These are phyloP conservation scores for Cryptophagus acutangulus DNA, from an alignment of 2,888 invertebrate genomes.

Conservation along the genomic window DNA sequence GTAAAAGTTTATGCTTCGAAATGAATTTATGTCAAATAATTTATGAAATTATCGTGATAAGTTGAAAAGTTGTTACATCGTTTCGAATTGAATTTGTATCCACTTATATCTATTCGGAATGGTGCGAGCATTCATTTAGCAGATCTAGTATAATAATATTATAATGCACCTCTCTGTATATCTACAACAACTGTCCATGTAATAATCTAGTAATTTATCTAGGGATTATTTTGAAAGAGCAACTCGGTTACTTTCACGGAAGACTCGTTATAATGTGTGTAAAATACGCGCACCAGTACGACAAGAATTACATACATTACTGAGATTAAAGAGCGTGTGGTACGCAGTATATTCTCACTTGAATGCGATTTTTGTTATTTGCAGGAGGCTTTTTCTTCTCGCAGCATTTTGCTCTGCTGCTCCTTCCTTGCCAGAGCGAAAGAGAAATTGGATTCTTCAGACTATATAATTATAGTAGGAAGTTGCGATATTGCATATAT, in stretches of 20 bases:
- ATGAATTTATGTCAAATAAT: constrained; percentile 17
- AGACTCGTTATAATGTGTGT: constrained; percentile 31
- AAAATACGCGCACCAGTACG: constrained; percentile 23
- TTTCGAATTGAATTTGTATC: constrained; percentile 21
- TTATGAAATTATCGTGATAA: constrained; percentile 20
- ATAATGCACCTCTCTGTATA: constrained; percentile 11
- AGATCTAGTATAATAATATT: constrained; percentile 16
- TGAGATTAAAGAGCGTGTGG: constrained; percentile 28
- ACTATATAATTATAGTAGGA: constrained; percentile 27
- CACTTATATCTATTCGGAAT: constrained; percentile 18
- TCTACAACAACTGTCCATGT: constrained; percentile 22
- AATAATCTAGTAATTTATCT: constrained; percentile 32
- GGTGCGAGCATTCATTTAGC: constrained; percentile 10
- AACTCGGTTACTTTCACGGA: constrained; percentile 39
- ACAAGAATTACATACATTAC: constrained; percentile 31
- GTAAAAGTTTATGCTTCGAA: too few species aligned
- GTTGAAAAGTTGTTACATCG: constrained; percentile 20
- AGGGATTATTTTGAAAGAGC: constrained; percentile 38
- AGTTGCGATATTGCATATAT: constrained; percentile 25
- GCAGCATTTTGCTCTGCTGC: constrained; percentile 13
- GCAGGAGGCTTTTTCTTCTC: too few species aligned
- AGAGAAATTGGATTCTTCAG: constrained; percentile 23
- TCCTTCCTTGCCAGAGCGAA: constrained; percentile 11
- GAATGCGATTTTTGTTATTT: constrained; percentile 20
- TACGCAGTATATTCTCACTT: constrained; percentile 28